Evolutionary conservation across 2,888 invertebrate genomes (phyloP), one percentile per base, ranked within the genome.

Genomic region (Scaptodrosophila latifasciaeformis): DNA sequence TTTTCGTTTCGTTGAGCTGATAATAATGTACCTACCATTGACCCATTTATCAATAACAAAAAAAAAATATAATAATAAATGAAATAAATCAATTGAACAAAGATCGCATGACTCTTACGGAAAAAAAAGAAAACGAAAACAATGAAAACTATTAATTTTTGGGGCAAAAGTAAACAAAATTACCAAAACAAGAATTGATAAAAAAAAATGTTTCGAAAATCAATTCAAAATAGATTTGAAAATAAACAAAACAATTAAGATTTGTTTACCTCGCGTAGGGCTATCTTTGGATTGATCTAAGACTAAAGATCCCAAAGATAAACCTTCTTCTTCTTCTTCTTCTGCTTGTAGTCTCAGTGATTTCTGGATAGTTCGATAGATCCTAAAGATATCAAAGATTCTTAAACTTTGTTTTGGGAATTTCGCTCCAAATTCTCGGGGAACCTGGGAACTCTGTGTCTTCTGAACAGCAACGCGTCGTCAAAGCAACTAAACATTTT

Each of bases 391-490:
- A 30, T 1, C 10, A 30, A 10, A 10, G 12, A 30, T 12, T 2
- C 2, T 10, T 12, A 34, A 34, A 34, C 15, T 6, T 13, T 15
- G 13, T 13, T 10, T 10, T 12, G 15, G n/a, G 15, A 34, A 34
- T 13, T 15, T 15, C 13, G 34, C 15, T 12, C 34, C 34, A 13
- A 15, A 15, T 34, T 12, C 34, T 34, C 12, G n/a, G 6, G 12
- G 34, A 4, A 15, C 12, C 34, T 6, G 13, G 13, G 13, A 13
- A 2, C 31, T 34, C 31, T 1, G 31, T 13, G 46, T 44, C 67
- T 49, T 70, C 75, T 61, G 54, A 44, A 49, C 78, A 59, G 62
- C 55, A 65, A 55, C 54, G 70, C 68, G 62, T 60, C 71, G 60
- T 55, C 60, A 34, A 24, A 53, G 55, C 71, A 78, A 71, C 78